These are phyloP conservation scores for Drosophila quadrilineata DNA, from an alignment of 1,140 invertebrate species.

Conservation along the genomic window DNA sequence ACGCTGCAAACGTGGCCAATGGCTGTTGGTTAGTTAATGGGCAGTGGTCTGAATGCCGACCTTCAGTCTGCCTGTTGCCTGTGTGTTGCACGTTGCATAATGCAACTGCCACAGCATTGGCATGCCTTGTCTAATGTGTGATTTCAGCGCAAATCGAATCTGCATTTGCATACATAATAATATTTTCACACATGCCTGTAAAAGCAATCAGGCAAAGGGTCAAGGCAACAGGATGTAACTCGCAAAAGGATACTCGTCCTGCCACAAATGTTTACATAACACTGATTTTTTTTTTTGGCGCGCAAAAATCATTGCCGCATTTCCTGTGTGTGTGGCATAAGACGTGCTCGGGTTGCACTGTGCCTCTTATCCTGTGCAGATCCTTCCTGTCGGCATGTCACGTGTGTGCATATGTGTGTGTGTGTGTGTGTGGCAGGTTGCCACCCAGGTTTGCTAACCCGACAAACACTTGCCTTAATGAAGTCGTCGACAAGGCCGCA, in stretches of 20 bases:
- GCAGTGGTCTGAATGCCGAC: constrained; percentile 22
- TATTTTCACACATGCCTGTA: constrained; percentile 33
- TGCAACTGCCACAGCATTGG: constrained; percentile 45
- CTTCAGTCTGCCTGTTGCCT: constrained; percentile 24
- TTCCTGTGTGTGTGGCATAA: constrained; percentile 10
- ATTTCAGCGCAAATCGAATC: constrained; percentile 42
- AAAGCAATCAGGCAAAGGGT: constrained; percentile 45
- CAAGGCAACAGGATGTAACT: constrained; percentile 59
- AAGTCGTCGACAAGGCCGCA: constrained; percentile 34
- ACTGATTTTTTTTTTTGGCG: constrained; percentile 59
- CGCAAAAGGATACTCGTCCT: constrained; percentile 14
- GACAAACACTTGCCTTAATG: constrained; percentile 28
- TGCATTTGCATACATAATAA: constrained; percentile 50
- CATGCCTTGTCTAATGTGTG: constrained; percentile 60
- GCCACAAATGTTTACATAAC: constrained; percentile 54
- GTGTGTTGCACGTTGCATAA: constrained; percentile 53
- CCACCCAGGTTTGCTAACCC: constrained; percentile 66
- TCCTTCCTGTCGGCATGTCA: constrained; percentile 54
- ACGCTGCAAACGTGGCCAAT: constrained; percentile 37
- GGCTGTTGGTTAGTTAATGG: background rate
- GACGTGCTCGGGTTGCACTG: background rate
- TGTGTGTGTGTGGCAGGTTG: constrained; percentile 15
- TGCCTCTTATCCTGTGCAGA: constrained; percentile 8
- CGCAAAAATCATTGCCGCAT: constrained; percentile 51
- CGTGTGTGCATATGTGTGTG: constrained; percentile 42